Conservation (phyloP, 2,797 vertebrate genomes). For the Zalophus californianus region DNA sequence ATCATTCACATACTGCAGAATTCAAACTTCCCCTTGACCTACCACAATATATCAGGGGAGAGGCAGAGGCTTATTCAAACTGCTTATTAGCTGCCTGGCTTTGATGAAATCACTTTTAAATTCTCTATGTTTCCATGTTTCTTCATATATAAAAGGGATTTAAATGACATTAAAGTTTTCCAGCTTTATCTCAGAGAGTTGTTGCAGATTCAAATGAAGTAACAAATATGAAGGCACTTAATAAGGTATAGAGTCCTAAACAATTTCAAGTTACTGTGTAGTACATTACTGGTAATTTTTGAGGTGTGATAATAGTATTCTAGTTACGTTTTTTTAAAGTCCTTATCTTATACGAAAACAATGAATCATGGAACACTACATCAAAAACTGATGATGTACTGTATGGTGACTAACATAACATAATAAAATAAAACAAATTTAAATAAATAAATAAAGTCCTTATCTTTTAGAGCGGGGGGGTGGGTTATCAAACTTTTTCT, state of each 20-base stretch:
- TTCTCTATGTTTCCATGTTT: background rate
- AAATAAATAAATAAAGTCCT: background rate
- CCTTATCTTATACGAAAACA: background rate
- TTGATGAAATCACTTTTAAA: constrained; percentile 40
- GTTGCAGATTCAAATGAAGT: constrained; percentile 51
- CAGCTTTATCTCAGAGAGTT: background rate
- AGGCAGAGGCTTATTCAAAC: constrained; percentile 14
- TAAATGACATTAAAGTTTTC: constrained; percentile 36
- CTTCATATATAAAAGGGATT: constrained; percentile 38
- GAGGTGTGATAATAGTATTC: background rate
- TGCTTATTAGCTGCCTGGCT: constrained; percentile 34
- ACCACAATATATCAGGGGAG: background rate
- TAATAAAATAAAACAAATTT: no score
- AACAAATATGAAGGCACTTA: constrained; percentile 49
- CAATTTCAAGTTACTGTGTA: constrained; percentile 1
- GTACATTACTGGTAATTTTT: background rate
- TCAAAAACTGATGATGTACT: no score
- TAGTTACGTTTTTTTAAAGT: background rate
- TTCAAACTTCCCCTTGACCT: background rate
- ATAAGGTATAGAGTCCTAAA: constrained; percentile 28
- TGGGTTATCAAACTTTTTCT: background rate
- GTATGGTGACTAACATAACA: no score
- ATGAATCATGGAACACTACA: no score
- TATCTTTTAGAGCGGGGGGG: constrained; percentile 27
- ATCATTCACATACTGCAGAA: constrained; percentile 30